A percentile compares a stretch with the other conserved stretches of the same genome.
Conservation (phyloP, 1,140 invertebrate species). For the Panagrolaimus sp. region DNA sequence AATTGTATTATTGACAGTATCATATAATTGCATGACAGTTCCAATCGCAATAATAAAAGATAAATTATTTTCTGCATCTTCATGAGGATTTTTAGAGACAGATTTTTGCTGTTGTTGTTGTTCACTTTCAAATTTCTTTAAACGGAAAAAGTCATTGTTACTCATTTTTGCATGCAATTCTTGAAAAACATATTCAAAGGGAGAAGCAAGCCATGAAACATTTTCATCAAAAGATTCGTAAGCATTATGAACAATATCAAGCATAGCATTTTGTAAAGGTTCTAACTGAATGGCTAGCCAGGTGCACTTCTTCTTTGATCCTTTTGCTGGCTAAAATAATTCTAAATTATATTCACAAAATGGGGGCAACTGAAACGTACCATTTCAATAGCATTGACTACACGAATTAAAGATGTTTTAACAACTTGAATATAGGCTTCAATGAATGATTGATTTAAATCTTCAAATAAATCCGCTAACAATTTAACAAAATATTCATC, state of each 20-base stretch:
- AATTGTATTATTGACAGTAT: slow-evolving; percentile 5
- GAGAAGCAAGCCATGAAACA: not conserved
- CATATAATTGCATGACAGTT: not conserved
- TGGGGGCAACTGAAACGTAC: not conserved
- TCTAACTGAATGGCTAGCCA: not conserved
- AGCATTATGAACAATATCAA: slow-evolving; percentile 1
- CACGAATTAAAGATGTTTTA: not conserved
- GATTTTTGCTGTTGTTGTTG: not conserved
- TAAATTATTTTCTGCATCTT: slow-evolving; percentile 4
- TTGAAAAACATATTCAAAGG: not conserved
- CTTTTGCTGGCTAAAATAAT: not conserved
- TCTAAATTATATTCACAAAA: not conserved
- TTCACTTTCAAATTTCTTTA: slow-evolving; percentile 4
- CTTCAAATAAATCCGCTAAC: not conserved
- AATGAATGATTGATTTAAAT: not conserved
- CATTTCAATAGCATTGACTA: slow-evolving; percentile 10
- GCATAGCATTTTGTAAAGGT: slow-evolving; percentile 12
- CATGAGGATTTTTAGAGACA: not conserved
- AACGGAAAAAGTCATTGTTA: slow-evolving; percentile 8
- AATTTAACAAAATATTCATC: not conserved
- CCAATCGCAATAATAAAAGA: slow-evolving; percentile 1
- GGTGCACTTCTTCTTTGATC: not conserved
- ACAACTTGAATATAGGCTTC: not conserved
- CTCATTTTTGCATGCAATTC: not conserved
- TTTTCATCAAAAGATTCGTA: slow-evolving; percentile 4